These are phyloP conservation scores for Ruditapes philippinarum DNA, from an alignment of 1,140 invertebrate genomes.

Conservation along the genomic window DNA sequence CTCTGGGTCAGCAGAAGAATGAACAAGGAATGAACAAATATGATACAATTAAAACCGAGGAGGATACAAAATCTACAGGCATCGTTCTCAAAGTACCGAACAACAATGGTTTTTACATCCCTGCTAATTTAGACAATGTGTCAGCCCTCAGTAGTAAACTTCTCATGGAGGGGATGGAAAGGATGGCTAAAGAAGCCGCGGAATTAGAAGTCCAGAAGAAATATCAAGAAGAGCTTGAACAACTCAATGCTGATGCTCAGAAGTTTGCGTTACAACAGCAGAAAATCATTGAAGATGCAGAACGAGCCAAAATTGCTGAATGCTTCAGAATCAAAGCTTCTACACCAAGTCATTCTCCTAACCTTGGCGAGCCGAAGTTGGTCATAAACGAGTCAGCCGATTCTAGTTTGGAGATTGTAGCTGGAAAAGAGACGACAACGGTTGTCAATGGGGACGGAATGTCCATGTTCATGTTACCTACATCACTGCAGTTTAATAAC, in stretches of 20 bases:
- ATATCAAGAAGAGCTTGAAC: slow-evolving; percentile 48
- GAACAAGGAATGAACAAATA: slow-evolving; percentile 50
- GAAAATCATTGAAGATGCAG: slow-evolving; percentile 7
- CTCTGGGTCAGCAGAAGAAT: slow-evolving; percentile 68
- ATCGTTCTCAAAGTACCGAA: slow-evolving; percentile 50
- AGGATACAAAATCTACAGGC: slow-evolving; percentile 13
- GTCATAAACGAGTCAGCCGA: slow-evolving; percentile 52
- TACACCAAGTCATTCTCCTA: not conserved
- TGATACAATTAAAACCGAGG: slow-evolving; percentile 46
- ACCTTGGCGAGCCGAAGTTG: not conserved
- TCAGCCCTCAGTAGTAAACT: slow-evolving; percentile 49
- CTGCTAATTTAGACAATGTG: slow-evolving; percentile 49
- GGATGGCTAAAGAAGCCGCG: slow-evolving; percentile 32
- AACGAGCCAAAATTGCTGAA: slow-evolving; percentile 53
- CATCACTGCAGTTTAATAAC: not conserved
- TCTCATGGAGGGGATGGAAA: slow-evolving; percentile 33
- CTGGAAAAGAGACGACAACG: slow-evolving; percentile 54
- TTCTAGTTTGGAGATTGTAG: slow-evolving; percentile 17
- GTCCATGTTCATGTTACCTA: slow-evolving; percentile 77
- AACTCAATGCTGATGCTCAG: slow-evolving; percentile 30
- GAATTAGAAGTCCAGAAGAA: slow-evolving; percentile 59
- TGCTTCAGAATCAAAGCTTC: slow-evolving; percentile 58
- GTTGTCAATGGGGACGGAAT: slow-evolving; percentile 66
- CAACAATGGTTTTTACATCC: slow-evolving; percentile 44
- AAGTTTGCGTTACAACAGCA: slow-evolving; percentile 27